These are phyloP conservation scores for Myotis planiceps DNA, from an alignment of 2,797 vertebrate genomes.

Conservation along the genomic window DNA sequence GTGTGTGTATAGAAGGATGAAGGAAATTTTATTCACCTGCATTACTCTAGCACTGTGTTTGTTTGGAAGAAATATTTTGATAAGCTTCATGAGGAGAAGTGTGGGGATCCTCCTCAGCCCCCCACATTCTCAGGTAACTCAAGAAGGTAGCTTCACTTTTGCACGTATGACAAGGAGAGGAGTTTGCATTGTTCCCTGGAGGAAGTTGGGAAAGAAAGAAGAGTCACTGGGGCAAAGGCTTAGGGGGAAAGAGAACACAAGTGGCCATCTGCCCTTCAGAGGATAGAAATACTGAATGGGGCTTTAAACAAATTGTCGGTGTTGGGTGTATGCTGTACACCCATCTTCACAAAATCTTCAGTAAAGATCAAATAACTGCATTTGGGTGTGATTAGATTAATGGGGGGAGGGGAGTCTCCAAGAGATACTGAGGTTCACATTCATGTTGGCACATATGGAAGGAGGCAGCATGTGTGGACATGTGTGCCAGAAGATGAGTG, in stretches of 20 bases:
- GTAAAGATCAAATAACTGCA: neutral
- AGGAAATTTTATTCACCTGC: neutral
- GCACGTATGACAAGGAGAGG: neutral
- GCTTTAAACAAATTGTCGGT: neutral
- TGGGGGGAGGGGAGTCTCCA: neutral
- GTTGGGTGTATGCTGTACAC: neutral
- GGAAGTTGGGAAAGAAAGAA: neutral
- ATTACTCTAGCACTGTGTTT: neutral
- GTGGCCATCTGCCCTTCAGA: neutral
- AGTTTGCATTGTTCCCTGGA: neutral
- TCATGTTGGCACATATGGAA: neutral
- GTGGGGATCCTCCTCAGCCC: neutral
- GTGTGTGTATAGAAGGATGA: neutral
- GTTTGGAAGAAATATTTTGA: slow-evolving; percentile 34
- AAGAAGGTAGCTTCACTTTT: neutral
- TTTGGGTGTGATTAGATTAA: neutral
- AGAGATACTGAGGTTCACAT: neutral
- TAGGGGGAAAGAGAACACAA: neutral
- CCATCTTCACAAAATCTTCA: neutral
- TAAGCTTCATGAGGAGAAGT: neutral
- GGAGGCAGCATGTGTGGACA: neutral
- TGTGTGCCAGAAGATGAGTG: neutral
- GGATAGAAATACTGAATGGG: neutral
- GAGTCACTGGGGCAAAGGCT: neutral
- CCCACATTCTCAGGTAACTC: neutral